Percentiles rank a stretch among this genome's conserved stretches.
Conservation (phyloP, 1,140 invertebrate genomes). For the Ylistrum balloti region DNA sequence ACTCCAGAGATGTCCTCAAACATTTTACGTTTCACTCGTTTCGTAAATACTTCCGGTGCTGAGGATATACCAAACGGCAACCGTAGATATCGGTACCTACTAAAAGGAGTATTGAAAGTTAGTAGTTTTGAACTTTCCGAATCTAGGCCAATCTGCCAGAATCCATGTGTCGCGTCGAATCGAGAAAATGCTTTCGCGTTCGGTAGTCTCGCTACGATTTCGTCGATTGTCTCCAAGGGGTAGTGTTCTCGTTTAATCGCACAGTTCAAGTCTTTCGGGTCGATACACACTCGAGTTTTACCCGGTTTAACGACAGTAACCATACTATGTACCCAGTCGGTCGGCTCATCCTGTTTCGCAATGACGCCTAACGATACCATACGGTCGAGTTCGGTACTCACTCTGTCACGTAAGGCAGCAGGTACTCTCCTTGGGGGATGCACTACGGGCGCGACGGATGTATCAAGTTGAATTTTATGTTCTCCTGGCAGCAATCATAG, state of each 20-base stretch:
- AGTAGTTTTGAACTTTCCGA: slow-evolving; percentile 72
- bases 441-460: slow-evolving; percentile 60
- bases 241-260: neutral
- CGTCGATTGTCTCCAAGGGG: slow-evolving; percentile 82
- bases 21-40: neutral
- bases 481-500: slow-evolving; percentile 54
- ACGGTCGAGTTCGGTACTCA: slow-evolving; percentile 58
- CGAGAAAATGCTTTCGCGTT: slow-evolving; percentile 56
- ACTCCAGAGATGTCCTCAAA: slow-evolving; percentile 47
- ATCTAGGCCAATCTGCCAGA: slow-evolving; percentile 61
- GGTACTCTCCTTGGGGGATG: slow-evolving; percentile 72
- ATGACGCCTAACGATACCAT: slow-evolving; percentile 20
- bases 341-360: slow-evolving; percentile 73
- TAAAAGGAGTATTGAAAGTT: slow-evolving; percentile 83
- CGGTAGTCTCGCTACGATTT: slow-evolving; percentile 72
- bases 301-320: slow-evolving; percentile 74
- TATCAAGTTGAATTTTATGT: slow-evolving; percentile 72
- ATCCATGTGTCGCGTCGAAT: slow-evolving; percentile 58
- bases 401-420: slow-evolving; percentile 60
- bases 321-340: slow-evolving; percentile 83
- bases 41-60: no score
- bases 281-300: neutral
- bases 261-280: no score
- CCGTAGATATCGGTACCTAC: slow-evolving; percentile 36
- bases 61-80: no score